Base-by-base conservation (phyloP, 2,888 invertebrate species). In the Caenorhabditis becei region DNA sequence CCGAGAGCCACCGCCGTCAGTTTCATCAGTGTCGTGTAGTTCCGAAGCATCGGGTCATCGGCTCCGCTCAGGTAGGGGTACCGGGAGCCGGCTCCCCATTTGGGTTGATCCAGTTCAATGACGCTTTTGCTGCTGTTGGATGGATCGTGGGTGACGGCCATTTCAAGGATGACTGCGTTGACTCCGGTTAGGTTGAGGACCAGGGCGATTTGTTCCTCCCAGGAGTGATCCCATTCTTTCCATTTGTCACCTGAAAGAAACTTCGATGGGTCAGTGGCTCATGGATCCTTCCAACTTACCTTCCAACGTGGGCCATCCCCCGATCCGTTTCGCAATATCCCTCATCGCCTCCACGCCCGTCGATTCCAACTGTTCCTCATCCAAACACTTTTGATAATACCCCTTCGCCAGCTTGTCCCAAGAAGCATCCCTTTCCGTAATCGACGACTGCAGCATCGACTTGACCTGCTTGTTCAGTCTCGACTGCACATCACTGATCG, bases 261-360 rank as follows among this genome's bases (percentile, higher is more conserved):
- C 23, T 61, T n/a, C n/a, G n/a, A n/a, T 53, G 65, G 16, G 47
- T 47, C 47, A 72, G 24, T n/a, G n/a, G n/a, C 47, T 18, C 14
- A 16, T 4, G 47, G 18, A n/a, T 47, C 47, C 18, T 28, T 2
- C 44, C 32, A 37, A 59, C 14, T 28, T n/a, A 67, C 84, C 83
- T 28, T 82, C 77, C 32, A 91, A 66, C 16, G 90, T 85, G 18
- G 91, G 91, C 91, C 91, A 91, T 8, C 91, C 91, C 18, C 91
- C 91, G 24, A 91, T 83, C 71, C 84, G 70, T 23, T 82, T 78
- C n/a, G 89, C 77, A 18, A 89, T 83, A 18, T 81, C 72, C 18
- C 71, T 69, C 65, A 89, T 80, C 8, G 88, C 84, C 11, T 72
- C 74, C 2, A 81, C 69, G 1, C 88, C 90, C 18, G 83, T 82